phyloP scores from a whole-genome alignment of 1,140 invertebrate genomes.

The Dendrolimus punctatus region DNA sequence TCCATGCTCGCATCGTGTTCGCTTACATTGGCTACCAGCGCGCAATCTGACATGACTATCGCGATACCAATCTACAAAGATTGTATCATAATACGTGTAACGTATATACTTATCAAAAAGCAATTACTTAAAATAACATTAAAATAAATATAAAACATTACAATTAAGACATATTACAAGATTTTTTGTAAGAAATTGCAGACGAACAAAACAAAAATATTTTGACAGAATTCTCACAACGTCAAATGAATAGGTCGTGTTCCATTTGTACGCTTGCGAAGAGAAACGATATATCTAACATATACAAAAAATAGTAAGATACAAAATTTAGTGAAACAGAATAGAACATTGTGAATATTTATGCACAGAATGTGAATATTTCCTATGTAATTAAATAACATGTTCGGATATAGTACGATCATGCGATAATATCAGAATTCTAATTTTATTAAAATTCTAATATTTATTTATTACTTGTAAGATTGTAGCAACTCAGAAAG shows the following conservation, averaged over 20 bases:
- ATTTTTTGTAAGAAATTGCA: slow-evolving; percentile 33
- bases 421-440: too few relatives aligned
- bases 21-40: slow-evolving; percentile 65
- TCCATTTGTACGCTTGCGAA: not conserved
- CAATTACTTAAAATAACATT: slow-evolving; percentile 18
- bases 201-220: slow-evolving; percentile 66
- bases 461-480: too few relatives aligned
- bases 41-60: slow-evolving; percentile 69
- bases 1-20: slow-evolving; percentile 71
- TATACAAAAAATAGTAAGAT: too few relatives aligned
- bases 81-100: slow-evolving; percentile 40
- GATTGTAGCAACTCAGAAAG: too few relatives aligned
- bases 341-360: too few relatives aligned
- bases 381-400: too few relatives aligned
- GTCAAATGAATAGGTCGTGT: slow-evolving; percentile 1
- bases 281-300: too few relatives aligned
- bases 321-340: too few relatives aligned
- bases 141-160: slow-evolving; percentile 36
- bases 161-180: slow-evolving; percentile 35
- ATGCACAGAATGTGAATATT: too few relatives aligned
- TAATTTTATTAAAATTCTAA: too few relatives aligned
- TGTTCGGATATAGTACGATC: too few relatives aligned
- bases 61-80: slow-evolving; percentile 34
- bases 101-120: slow-evolving; percentile 20
- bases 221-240: slow-evolving; percentile 50